Base-by-base conservation (phyloP, 2,113 vertebrate species). In the Sorex araneus region DNA sequence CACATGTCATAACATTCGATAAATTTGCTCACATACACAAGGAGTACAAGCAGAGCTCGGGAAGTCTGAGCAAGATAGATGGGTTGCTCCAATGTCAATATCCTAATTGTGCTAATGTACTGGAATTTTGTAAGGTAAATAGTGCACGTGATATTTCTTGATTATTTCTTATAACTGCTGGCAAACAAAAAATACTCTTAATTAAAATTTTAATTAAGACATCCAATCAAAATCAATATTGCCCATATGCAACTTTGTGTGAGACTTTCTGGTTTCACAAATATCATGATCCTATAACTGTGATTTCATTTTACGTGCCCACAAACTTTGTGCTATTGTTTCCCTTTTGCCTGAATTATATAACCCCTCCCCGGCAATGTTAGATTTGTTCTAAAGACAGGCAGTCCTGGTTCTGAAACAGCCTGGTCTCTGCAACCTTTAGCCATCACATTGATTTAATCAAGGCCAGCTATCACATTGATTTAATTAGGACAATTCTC, bases 361-460 rank as follows among this genome's bases (percentile, higher is more conserved):
- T n/a, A n/a, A 80, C 4, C 8, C 75, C 34, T 1, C 8, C 16
- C 8, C 3, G n/a, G 25, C 6, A n/a, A 30, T 66, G 4, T 34
- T 34, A n/a, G 66, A 57, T 81, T 88, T 50, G 25, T 19, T 87
- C 76, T 87, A 57, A 47, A 47, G 45, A 47, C 45, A 47, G 45
- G 45, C 45, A 50, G 13, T 50, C 16, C 3, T 80, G 13, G 15
- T 15, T 76, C 83, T 60, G 30, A 13, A 79, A 16, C 36, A 19
- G 54, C 93, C 71, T 82, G 32, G 57, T 28, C 63, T 21, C 45
- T 15, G 75, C 3, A 79, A 54, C 30, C 76, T 77, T 84, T 36
- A 87, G 23, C 28, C 77, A 77, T 70, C 8, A 54, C 15, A 70
- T 80, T 90, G 40, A n/a, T 87, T 90, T 87, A 79, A 84, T 91